phyloP scores from a whole-genome alignment of 2,888 invertebrate genomes.

The Tanytarsus gracilentus region DNA sequence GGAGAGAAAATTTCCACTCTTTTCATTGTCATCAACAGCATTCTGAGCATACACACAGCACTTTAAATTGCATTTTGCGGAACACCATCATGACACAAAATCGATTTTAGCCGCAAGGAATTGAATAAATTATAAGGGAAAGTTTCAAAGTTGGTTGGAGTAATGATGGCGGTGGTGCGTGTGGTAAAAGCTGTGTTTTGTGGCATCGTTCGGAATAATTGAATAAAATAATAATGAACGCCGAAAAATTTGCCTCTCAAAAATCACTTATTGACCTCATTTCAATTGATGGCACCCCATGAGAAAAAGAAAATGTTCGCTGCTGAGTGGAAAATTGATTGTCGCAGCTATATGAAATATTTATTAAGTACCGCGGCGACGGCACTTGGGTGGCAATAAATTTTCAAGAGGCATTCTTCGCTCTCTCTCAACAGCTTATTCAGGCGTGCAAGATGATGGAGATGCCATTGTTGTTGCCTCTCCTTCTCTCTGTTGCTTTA shows the following conservation, averaged over 20 bases:
- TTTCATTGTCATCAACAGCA: no score
- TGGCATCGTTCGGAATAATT: no score
- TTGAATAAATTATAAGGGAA: not conserved
- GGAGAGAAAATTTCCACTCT: no score
- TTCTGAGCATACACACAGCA: no score
- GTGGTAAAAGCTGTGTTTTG: no score
- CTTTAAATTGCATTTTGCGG: no score
- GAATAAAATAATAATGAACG: conserved; percentile 12
- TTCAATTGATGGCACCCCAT: not conserved
- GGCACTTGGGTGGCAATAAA: no score
- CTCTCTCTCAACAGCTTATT: not conserved
- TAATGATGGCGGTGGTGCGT: no score
- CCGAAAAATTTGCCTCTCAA: not conserved
- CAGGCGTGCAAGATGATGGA: not conserved
- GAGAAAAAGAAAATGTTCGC: not conserved
- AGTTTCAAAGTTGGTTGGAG: no score
- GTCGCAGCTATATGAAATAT: not conserved
- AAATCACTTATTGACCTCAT: conserved; percentile 20
- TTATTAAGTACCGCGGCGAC: conserved; percentile 3
- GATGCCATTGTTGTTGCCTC: not conserved
- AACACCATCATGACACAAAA: no score
- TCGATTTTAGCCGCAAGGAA: not conserved
- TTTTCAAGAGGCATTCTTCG: conserved; percentile 3
- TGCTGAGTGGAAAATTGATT: not conserved
- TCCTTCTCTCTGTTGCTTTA: not conserved